These are phyloP conservation scores for Oscheius sp. DNA, from an alignment of 2,888 invertebrate genomes.

Conservation along the genomic window DNA sequence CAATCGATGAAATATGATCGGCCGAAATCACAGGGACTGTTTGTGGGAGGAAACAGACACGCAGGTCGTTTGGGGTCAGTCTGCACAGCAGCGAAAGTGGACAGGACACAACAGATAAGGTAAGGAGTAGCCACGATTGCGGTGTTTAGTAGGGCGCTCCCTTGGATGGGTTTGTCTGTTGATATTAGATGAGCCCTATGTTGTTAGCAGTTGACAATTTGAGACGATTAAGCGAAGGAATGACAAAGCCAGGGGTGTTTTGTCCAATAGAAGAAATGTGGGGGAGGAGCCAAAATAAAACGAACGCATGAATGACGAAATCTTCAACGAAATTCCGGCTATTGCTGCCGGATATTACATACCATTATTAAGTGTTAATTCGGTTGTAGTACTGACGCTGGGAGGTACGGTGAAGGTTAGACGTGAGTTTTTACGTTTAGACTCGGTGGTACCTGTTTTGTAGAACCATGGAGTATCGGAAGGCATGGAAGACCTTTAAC, in stretches of 20 bases:
- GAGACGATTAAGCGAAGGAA: too few species aligned
- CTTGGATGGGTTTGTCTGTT: background rate
- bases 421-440: constrained; percentile 23
- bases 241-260: too few species aligned
- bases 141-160: background rate
- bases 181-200: too few species aligned
- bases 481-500: constrained; percentile 1
- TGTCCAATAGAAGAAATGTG: too few species aligned
- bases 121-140: background rate
- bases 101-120: constrained; percentile 6
- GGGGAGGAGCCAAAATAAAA: too few species aligned
- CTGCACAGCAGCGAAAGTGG: background rate
- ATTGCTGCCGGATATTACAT: constrained; percentile 6
- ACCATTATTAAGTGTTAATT: constrained; percentile 19
- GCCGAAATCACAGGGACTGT: constrained; percentile 21
- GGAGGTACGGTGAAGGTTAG: background rate
- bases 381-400: constrained; percentile 10
- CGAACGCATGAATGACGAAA: too few species aligned
- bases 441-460: constrained; percentile 29
- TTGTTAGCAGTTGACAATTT: too few species aligned
- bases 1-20: constrained; percentile 36
- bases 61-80: constrained; percentile 21
- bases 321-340: too few species aligned
- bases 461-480: constrained; percentile 34
- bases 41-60: constrained; percentile 17